Conservation (phyloP, 2,888 invertebrate species). For the Conomelus anceps region DNA sequence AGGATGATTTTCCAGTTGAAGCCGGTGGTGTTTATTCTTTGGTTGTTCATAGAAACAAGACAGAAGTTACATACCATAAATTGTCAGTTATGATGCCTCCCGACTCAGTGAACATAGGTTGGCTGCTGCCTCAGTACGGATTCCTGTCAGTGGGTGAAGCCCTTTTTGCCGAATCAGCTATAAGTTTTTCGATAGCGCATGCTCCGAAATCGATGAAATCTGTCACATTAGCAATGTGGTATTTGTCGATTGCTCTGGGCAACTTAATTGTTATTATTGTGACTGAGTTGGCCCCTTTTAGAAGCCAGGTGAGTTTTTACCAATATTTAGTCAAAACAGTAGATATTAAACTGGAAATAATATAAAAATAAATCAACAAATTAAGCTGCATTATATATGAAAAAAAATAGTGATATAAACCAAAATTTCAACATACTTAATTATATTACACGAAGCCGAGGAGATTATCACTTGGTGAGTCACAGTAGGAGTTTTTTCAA, state of each 20-base stretch:
- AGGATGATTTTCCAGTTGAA: slow-evolving; percentile 34
- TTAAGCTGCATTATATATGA: too few relatives aligned
- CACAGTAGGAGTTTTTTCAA: too few relatives aligned
- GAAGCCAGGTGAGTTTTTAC: slow-evolving; percentile 56
- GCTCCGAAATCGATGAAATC: slow-evolving; percentile 79
- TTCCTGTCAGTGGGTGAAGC: slow-evolving; percentile 74
- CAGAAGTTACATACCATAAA: slow-evolving; percentile 36
- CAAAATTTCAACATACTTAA: too few relatives aligned
- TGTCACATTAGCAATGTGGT: slow-evolving; percentile 77
- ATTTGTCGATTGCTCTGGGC: slow-evolving; percentile 71
- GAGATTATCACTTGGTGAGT: too few relatives aligned
- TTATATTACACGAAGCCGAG: too few relatives aligned
- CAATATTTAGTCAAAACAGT: neutral
- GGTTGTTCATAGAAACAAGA: slow-evolving; percentile 39
- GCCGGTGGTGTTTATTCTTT: slow-evolving; percentile 54
- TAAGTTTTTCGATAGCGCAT: slow-evolving; percentile 42
- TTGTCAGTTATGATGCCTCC: slow-evolving; percentile 54
- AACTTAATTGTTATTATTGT: slow-evolving; percentile 72
- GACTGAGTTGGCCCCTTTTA: slow-evolving; percentile 57
- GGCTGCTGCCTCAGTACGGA: slow-evolving; percentile 73
- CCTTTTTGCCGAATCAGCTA: slow-evolving; percentile 55
- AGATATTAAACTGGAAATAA: slow-evolving; percentile 23
- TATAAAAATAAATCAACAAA: too few relatives aligned
- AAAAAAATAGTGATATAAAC: too few relatives aligned
- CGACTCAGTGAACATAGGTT: slow-evolving; percentile 60